Evolutionary conservation across 2,113 vertebrate species (phyloP).

Genomic region (Okapia johnstoni): DNA sequence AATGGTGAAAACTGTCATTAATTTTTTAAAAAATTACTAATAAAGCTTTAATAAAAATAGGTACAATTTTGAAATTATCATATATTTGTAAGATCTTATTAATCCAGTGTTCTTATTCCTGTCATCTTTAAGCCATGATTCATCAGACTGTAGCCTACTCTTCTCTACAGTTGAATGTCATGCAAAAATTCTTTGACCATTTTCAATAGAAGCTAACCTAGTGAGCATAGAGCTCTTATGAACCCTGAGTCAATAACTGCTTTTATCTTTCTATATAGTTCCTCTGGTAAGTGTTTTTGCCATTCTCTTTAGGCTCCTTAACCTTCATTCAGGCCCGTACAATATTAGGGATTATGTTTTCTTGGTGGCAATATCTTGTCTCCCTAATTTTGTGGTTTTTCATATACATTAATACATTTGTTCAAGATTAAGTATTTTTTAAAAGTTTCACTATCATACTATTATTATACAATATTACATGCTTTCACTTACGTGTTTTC

Average conservation of each 20-base stretch:
- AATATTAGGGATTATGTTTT: not conserved
- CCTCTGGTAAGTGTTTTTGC: not conserved
- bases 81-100: not conserved
- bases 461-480: not conserved
- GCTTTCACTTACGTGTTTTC: not conserved
- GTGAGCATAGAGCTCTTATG: not conserved
- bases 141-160: not conserved
- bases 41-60: not conserved
- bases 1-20: not conserved
- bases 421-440: not conserved
- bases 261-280: not conserved
- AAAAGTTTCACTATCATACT: not conserved
- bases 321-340: not conserved
- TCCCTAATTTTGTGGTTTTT: not conserved
- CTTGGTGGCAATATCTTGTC: not conserved
- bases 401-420: not conserved
- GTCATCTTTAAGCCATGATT: not conserved
- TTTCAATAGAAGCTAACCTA: not conserved
- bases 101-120: not conserved
- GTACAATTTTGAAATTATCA: not conserved
- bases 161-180: not conserved
- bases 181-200: not conserved
- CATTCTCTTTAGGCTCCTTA: not conserved
- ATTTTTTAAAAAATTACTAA: not conserved
- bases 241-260: not conserved